Evolutionary conservation across 2,888 invertebrate genomes (phyloP).

Genomic region (Ophion ellenae): DNA sequence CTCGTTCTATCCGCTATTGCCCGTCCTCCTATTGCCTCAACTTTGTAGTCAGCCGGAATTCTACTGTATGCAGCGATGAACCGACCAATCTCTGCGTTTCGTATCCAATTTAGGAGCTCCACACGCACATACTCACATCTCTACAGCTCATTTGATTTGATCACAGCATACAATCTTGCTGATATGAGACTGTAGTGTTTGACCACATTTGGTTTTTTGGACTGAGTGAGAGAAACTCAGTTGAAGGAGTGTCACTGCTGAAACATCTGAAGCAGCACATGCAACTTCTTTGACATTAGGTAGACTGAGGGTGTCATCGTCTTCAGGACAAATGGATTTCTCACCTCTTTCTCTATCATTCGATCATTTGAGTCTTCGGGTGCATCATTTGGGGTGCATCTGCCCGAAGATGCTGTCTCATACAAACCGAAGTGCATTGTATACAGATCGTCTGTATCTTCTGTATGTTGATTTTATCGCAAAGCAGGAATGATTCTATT

Average conservation of each 20-base stretch:
- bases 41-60: conserved; percentile 39
- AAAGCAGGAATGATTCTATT: not conserved
- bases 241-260: not conserved
- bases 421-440: not conserved
- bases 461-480: not conserved
- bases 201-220: not conserved
- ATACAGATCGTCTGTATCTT: not conserved
- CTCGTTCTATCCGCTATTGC: conserved; percentile 23
- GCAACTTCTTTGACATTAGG: not conserved
- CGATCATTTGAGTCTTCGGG: not conserved
- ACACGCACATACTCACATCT: conserved; percentile 7
- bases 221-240: no score
- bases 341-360: not conserved
- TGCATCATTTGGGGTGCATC: not conserved
- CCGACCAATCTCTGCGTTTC: conserved; percentile 35
- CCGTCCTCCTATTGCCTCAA: conserved; percentile 36
- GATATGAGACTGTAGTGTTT: not conserved
- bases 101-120: conserved; percentile 6
- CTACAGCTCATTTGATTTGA: conserved; percentile 26
- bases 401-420: not conserved
- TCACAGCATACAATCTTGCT: not conserved
- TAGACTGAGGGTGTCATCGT: not conserved
- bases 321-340: not conserved
- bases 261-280: not conserved
- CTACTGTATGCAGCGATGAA: conserved; percentile 42